phyloP scores from a whole-genome alignment of 2,888 invertebrate genomes.

The Anorthoa munda region DNA sequence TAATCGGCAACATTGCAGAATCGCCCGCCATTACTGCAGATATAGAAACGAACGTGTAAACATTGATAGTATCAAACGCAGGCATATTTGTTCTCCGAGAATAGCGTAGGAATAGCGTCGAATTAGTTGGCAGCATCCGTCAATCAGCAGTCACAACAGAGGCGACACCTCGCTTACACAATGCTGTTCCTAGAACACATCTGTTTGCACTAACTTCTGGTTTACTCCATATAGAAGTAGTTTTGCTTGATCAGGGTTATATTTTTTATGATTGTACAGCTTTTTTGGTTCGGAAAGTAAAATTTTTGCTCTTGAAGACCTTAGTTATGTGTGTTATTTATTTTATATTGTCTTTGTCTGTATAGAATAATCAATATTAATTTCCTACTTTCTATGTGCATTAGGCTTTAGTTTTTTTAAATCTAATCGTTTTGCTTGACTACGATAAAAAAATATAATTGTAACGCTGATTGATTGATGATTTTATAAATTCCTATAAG shows the following conservation, averaged over 20 bases:
- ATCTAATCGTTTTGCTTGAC: too few species aligned
- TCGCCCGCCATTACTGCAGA: slow-evolving; percentile 53
- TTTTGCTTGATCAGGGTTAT: background rate
- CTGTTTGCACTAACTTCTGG: slow-evolving; percentile 45
- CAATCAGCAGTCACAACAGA: slow-evolving; percentile 89
- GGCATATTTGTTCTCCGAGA: slow-evolving; percentile 69
- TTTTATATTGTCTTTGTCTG: too few species aligned
- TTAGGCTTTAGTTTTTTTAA: too few species aligned
- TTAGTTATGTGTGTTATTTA: background rate
- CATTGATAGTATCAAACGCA: slow-evolving; percentile 64
- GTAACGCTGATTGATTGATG: too few species aligned
- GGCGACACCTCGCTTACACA: slow-evolving; percentile 69
- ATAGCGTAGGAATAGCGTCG: slow-evolving; percentile 66
- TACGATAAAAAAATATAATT: too few species aligned
- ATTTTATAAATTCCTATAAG: background rate
- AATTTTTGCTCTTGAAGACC: background rate
- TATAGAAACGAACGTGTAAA: slow-evolving; percentile 60
- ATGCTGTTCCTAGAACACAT: slow-evolving; percentile 80
- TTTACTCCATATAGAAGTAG: slow-evolving; percentile 15
- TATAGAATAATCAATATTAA: too few species aligned
- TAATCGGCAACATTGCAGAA: slow-evolving; percentile 52
- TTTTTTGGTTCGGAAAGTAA: background rate
- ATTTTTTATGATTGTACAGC: background rate
- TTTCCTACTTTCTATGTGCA: too few species aligned
- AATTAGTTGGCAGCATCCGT: slow-evolving; percentile 80